A percentile compares a stretch with the other conserved stretches of the same genome.
phyloP scores from a whole-genome alignment of 2,113 vertebrate genomes.

The Grammomys dolichurus region DNA sequence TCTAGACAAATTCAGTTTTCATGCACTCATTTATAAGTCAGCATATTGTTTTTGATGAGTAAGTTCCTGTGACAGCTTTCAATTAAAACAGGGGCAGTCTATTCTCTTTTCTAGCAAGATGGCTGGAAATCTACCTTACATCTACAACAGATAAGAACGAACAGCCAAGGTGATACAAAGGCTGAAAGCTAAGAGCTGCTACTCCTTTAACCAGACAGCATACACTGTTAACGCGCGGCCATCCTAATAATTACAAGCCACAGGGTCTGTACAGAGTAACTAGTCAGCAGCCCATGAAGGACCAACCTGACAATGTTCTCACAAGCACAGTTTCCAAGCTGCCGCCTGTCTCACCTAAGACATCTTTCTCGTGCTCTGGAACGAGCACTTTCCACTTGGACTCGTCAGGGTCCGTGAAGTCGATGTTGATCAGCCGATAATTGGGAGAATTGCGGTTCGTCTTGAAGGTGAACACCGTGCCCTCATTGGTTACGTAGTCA shows the following conservation, averaged over 20 bases:
- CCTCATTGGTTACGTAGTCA: constrained; percentile 97
- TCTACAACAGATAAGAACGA: background rate
- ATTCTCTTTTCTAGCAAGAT: constrained; percentile 8
- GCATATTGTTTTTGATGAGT: constrained; percentile 6
- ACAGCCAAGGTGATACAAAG: constrained; percentile 16
- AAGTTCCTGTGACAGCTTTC: background rate
- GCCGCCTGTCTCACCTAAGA: constrained; percentile 91
- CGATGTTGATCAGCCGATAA: constrained; percentile 96
- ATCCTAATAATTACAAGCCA: background rate
- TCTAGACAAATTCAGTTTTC: constrained; percentile 51
- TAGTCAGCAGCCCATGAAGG: background rate
- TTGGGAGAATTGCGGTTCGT: constrained; percentile 96
- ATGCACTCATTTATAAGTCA: constrained; percentile 23
- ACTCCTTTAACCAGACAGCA: background rate
- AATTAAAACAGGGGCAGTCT: background rate
- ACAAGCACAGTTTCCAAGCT: background rate
- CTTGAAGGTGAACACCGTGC: constrained; percentile 96
- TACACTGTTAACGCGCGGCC: background rate
- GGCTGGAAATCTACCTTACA: background rate
- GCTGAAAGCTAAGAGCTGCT: background rate
- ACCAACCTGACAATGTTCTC: background rate
- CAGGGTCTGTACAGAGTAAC: background rate
- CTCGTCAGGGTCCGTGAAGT: constrained; percentile 93
- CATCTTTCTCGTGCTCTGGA: constrained; percentile 96
- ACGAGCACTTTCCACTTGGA: constrained; percentile 95